Conservation (phyloP, 2,888 invertebrate species). For the Lycia hirtaria region DNA sequence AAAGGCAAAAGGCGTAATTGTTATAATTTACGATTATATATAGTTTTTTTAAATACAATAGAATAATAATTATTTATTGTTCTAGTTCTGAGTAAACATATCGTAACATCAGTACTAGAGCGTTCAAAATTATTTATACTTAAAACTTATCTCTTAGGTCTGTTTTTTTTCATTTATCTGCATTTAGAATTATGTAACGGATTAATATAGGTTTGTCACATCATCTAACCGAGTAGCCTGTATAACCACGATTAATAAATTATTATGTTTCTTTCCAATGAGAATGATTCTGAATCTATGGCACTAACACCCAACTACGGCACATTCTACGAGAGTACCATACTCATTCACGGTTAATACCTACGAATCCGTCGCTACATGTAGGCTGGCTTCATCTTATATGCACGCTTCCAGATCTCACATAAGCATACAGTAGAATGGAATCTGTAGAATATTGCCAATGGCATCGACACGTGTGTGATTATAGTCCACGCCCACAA, state of each 20-base stretch:
- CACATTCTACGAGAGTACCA: conserved; percentile 62
- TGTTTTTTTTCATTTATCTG: no score
- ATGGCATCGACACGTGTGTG: conserved; percentile 96
- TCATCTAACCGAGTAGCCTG: no score
- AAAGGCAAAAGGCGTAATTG: no score
- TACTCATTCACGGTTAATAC: conserved; percentile 62
- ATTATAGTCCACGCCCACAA: conserved; percentile 98
- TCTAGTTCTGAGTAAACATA: no score
- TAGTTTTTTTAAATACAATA: no score
- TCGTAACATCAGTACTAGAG: no score
- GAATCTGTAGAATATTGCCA: conserved; percentile 97
- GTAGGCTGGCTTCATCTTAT: conserved; percentile 95
- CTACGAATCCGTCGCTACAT: conserved; percentile 87
- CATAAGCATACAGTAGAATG: conserved; percentile 98
- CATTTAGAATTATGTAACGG: no score
- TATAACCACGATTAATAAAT: conserved; percentile 10
- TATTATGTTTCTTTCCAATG: conserved; percentile 44
- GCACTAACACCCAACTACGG: conserved; percentile 72
- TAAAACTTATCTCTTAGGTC: no score
- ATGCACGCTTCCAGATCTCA: conserved; percentile 98
- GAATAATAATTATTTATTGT: no score
- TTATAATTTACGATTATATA: no score
- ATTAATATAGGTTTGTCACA: no score
- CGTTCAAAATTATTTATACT: no score
- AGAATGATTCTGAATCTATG: conserved; percentile 62